Evolutionary conservation across 2,888 invertebrate species (phyloP).

Genomic region (Nematopogon swammerdamellus): DNA sequence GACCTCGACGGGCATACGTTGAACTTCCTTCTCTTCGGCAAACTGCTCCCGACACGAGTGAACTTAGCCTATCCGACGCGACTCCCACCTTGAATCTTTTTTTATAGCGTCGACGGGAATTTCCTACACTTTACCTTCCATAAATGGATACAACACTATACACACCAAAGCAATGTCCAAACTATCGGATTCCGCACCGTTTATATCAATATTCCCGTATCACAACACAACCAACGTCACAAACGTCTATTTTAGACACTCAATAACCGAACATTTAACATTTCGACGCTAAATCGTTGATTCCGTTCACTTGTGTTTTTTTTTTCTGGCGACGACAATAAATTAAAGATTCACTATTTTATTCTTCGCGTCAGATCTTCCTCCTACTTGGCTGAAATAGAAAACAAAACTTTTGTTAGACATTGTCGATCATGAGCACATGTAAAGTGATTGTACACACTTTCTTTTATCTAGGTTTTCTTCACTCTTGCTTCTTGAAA

Average conservation of each 20-base stretch:
- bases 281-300: conserved; percentile 9
- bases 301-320: conserved; percentile 33
- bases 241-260: conserved; percentile 27
- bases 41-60: not conserved
- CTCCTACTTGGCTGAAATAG: conserved; percentile 43
- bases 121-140: conserved; percentile 42
- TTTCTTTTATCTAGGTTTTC: no score
- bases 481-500: no score
- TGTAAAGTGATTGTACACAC: no score
- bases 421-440: no score
- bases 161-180: conserved; percentile 50
- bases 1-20: no score
- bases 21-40: not conserved
- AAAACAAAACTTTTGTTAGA: no score
- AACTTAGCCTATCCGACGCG: not conserved
- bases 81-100: conserved; percentile 17
- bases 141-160: conserved; percentile 54
- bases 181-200: conserved; percentile 17
- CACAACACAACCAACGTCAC: conserved; percentile 19
- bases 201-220: conserved; percentile 9
- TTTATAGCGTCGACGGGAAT: conserved; percentile 37
- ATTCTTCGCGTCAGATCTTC: conserved; percentile 24
- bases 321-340: conserved; percentile 41
- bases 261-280: conserved; percentile 21
- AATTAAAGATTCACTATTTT: conserved; percentile 45